Evolutionary conservation across 35 echinoderm and acorn worm genomes (phyloP).

Genomic region (Chiridota heheva): DNA sequence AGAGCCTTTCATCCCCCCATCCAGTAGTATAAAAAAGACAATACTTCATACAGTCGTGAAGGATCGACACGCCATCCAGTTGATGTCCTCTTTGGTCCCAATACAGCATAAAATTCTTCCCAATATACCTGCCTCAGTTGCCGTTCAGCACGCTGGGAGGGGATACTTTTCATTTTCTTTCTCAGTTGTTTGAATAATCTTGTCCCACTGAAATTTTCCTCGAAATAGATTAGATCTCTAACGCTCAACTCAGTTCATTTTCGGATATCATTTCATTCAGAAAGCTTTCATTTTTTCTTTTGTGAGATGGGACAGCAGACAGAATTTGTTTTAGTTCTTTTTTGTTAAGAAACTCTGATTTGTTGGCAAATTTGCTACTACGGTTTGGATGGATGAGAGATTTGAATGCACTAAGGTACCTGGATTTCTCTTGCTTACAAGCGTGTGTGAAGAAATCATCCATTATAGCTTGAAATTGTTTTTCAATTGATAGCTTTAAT

Average conservation of each 20-base stretch:
- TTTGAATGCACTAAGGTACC: no score
- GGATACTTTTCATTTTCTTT: background rate
- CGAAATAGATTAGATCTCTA: conserved; percentile 4
- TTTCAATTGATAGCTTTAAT: no score
- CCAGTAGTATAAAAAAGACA: conserved; percentile 34
- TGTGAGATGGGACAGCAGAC: no score
- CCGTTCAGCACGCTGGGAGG: background rate
- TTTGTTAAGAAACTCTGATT: no score
- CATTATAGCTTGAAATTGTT: no score
- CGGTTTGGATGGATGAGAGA: no score
- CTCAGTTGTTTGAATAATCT: background rate
- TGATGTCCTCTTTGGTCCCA: conserved; percentile 25
- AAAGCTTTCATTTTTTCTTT: no score
- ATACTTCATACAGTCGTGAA: conserved; percentile 16
- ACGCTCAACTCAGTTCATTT: background rate
- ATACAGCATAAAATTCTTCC: background rate
- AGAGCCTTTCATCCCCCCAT: background rate
- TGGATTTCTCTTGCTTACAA: no score
- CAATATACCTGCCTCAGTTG: background rate
- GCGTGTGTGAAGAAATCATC: no score
- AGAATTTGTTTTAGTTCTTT: no score
- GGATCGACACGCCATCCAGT: conserved; percentile 37
- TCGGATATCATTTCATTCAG: no score
- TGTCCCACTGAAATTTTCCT: conserved; percentile 22
- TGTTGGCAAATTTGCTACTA: no score